These are phyloP conservation scores for Homarus americanus DNA, from an alignment of 1,140 invertebrate genomes.

Conservation along the genomic window DNA sequence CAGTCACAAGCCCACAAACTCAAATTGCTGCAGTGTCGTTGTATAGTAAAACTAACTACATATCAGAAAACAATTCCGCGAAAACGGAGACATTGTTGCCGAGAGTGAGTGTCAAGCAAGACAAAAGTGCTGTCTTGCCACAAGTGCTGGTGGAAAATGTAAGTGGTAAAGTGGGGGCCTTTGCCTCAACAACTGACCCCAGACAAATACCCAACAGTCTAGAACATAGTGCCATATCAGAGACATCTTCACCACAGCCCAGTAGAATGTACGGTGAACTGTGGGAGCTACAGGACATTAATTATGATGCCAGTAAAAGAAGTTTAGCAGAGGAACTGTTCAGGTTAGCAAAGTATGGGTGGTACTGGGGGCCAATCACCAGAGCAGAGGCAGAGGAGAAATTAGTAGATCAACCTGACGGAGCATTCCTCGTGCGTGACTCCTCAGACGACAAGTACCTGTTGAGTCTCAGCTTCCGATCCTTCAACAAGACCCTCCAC, in stretches of 20 bases:
- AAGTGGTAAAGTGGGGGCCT: neutral
- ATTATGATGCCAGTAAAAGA: slow-evolving; percentile 69
- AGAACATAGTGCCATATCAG: slow-evolving; percentile 54
- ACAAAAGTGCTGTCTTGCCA: neutral
- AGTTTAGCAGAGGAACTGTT: slow-evolving; percentile 81
- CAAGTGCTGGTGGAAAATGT: slow-evolving; percentile 50
- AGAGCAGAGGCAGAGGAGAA: slow-evolving; percentile 83
- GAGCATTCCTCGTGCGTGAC: slow-evolving; percentile 88
- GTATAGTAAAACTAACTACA: slow-evolving; percentile 12
- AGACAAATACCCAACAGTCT: neutral
- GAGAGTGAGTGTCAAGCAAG: neutral
- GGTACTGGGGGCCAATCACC: slow-evolving; percentile 85
- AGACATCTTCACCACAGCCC: slow-evolving; percentile 55
- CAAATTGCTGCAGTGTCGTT: slow-evolving; percentile 17
- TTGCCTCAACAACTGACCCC: neutral
- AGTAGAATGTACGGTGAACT: slow-evolving; percentile 40
- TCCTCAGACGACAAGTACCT: slow-evolving; percentile 86
- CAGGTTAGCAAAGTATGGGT: slow-evolving; percentile 82
- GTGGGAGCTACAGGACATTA: slow-evolving; percentile 39
- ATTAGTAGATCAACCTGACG: slow-evolving; percentile 85
- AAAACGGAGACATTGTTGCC: neutral
- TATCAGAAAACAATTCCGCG: slow-evolving; percentile 12
- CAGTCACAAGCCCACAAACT: neutral
- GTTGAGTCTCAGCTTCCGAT: slow-evolving; percentile 86
- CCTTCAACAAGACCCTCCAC: slow-evolving; percentile 86